These are phyloP conservation scores for Drusus annulatus DNA, from an alignment of 1,140 invertebrate genomes.

Conservation along the genomic window DNA sequence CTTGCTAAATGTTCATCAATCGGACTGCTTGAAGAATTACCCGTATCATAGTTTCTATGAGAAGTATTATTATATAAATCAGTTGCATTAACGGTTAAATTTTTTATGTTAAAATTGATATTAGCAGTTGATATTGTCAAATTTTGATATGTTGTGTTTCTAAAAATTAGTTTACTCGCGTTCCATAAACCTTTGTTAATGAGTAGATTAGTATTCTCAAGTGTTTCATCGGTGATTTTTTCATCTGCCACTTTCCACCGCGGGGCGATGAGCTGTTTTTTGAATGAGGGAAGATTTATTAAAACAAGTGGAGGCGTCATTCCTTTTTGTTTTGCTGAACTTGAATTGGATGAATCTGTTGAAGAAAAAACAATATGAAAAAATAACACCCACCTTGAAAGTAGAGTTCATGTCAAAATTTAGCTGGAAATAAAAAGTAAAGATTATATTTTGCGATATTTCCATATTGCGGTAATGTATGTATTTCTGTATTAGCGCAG, in stretches of 20 bases:
- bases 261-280: background rate
- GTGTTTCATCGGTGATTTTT: background rate
- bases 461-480: no score
- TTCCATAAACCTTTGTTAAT: no score
- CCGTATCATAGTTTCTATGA: background rate
- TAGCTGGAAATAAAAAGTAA: no score
- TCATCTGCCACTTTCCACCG: constrained; percentile 20
- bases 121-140: background rate
- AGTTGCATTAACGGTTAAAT: background rate
- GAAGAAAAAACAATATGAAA: background rate
- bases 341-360: constrained; percentile 15
- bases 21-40: background rate
- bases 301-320: background rate
- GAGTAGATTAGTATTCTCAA: background rate
- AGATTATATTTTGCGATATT: no score
- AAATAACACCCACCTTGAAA: no score
- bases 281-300: background rate
- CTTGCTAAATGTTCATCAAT: background rate
- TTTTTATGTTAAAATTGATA: background rate
- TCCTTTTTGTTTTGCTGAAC: background rate
- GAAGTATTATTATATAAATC: background rate
- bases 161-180: background rate
- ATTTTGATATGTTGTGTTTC: constrained; percentile 20
- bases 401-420: no score
- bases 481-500: no score